Evolutionary conservation across 2,113 vertebrate genomes (phyloP).

Genomic region (Garra rufa): DNA sequence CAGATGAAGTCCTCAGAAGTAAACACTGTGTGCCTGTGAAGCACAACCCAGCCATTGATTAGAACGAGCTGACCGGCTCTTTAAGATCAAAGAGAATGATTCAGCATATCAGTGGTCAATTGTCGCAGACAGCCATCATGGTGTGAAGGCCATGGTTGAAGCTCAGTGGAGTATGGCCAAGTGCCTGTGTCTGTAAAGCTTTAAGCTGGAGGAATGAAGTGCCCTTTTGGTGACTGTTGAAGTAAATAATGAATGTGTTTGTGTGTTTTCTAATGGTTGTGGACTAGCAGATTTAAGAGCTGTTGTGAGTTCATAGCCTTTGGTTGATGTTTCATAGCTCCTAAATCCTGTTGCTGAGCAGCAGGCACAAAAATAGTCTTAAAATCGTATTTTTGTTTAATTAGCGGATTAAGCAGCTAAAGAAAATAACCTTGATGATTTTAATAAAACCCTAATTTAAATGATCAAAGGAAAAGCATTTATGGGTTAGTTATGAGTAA

Average conservation of each 20-base stretch:
- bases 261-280: not conserved
- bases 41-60: not conserved
- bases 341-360: not conserved
- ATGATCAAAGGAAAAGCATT: not conserved
- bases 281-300: not conserved
- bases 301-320: conserved; percentile 25
- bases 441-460: not conserved
- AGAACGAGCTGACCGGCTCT: not conserved
- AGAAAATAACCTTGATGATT: not conserved
- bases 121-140: not conserved
- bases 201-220: conserved; percentile 13
- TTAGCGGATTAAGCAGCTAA: not conserved
- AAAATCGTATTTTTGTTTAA: not conserved
- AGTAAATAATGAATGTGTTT: conserved; percentile 25
- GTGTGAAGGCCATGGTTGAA: not conserved
- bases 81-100: not conserved
- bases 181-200: not conserved
- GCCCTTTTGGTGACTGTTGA: conserved; percentile 13
- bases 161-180: not conserved
- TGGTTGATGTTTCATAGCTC: not conserved
- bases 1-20: not conserved
- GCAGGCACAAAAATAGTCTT: not conserved
- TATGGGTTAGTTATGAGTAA: not conserved
- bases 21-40: conserved; percentile 2
- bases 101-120: not conserved